Conservation (phyloP, 2,888 invertebrate species). For the Oscheius myriophilus region DNA sequence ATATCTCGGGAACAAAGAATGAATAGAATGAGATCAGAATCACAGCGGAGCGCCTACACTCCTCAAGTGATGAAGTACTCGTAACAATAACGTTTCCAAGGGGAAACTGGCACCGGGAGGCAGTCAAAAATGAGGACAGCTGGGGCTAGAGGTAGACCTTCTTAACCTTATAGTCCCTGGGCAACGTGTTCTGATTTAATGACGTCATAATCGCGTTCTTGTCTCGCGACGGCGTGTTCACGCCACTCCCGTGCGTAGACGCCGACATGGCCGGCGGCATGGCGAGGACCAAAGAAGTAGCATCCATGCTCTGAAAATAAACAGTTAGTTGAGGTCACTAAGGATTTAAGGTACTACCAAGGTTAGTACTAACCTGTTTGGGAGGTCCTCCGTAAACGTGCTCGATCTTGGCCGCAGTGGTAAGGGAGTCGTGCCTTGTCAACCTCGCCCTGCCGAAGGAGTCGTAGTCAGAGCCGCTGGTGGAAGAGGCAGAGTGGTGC, state of each 20-base stretch:
- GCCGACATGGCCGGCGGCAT: conserved; percentile 47
- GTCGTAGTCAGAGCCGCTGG: conserved; percentile 56
- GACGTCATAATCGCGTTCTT: conserved; percentile 57
- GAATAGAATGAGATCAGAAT: not conserved
- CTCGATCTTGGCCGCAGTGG: conserved; percentile 56
- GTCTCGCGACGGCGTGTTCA: conserved; percentile 57
- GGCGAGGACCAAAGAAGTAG: conserved; percentile 54
- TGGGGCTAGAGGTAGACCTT: conserved; percentile 66
- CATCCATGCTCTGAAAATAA: conserved; percentile 54
- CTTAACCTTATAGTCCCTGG: conserved; percentile 70
- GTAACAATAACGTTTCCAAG: conserved; percentile 7
- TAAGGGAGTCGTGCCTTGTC: conserved; percentile 67
- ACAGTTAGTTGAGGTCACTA: not conserved
- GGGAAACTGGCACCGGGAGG: conserved; percentile 11
- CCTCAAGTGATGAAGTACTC: conserved; percentile 28
- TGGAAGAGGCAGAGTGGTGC: conserved; percentile 55
- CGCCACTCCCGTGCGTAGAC: conserved; percentile 50
- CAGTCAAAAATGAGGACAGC: not conserved
- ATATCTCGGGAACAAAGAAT: not conserved
- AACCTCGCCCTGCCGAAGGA: conserved; percentile 53
- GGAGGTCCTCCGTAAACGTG: conserved; percentile 56
- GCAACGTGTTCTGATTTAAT: conserved; percentile 62
- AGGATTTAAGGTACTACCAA: not conserved
- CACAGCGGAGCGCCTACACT: conserved; percentile 25
- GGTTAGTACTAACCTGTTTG: conserved; percentile 38